Percentiles rank a stretch among this genome's conserved stretches.
These are phyloP conservation scores for Diabrotica balteata DNA, from an alignment of 2,888 invertebrate species.

Conservation along the genomic window DNA sequence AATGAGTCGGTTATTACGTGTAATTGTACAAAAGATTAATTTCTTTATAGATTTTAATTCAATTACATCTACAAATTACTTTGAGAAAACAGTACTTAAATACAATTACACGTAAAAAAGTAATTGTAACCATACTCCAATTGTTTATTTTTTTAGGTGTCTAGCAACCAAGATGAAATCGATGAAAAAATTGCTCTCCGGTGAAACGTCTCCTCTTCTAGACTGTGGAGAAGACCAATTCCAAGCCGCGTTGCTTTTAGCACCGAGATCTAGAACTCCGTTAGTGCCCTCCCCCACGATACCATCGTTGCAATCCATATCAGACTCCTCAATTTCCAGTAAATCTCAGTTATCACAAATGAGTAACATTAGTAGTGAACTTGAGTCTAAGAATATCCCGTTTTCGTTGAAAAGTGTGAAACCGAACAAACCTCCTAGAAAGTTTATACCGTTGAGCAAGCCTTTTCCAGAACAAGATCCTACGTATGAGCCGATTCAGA, in stretches of 20 bases:
- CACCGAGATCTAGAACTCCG: slow-evolving; percentile 83
- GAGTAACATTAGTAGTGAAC: slow-evolving; percentile 1
- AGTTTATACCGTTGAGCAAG: slow-evolving; percentile 36
- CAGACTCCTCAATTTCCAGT: slow-evolving; percentile 26
- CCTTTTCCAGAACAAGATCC: slow-evolving; percentile 15
- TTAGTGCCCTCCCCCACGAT: slow-evolving; percentile 67
- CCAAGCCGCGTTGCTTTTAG: slow-evolving; percentile 77
- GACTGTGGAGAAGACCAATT: slow-evolving; percentile 80
- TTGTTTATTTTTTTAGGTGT: slow-evolving; percentile 64
- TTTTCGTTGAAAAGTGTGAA: slow-evolving; percentile 25
- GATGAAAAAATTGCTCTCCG: slow-evolving; percentile 83
- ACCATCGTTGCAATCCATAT: slow-evolving; percentile 47
- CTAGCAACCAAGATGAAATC: slow-evolving; percentile 84
- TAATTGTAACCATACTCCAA: too few species aligned
- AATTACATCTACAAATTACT: too few species aligned
- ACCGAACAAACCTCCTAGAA: slow-evolving; percentile 58
- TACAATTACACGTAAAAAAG: too few species aligned
- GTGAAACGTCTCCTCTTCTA: slow-evolving; percentile 66
- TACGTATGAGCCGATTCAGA: slow-evolving; percentile 63
- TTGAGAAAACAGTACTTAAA: too few species aligned
- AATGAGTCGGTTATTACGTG: too few species aligned
- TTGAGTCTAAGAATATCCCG: slow-evolving; percentile 11
- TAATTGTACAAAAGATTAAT: too few species aligned
- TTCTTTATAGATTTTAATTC: too few species aligned
- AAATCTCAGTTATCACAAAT: slow-evolving; percentile 17